Base-by-base conservation (phyloP, 1,140 invertebrate species). In the Drosophila takahashii region DNA sequence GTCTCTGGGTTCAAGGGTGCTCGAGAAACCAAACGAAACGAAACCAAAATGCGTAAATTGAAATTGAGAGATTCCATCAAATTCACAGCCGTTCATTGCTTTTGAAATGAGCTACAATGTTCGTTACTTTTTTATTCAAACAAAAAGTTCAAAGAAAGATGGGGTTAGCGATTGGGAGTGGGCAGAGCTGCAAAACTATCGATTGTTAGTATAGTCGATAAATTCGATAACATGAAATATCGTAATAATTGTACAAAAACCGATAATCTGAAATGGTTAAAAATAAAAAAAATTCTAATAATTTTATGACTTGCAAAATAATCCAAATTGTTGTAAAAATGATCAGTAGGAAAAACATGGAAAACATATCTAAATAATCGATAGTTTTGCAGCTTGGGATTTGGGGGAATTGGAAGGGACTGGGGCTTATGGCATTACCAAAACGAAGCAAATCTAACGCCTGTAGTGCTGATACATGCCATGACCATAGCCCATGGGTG, bases 11-110 rank as follows among this genome's bases (percentile, higher is more conserved):
- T 79, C 76, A 51, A 84, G 75, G 59, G 44, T 47, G 58, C 75
- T 57, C 53, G 37, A 75, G 53, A 71, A 57, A 44, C 60, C 54
- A 73, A 59, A 51, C 34, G 48, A 62, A 77, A 57, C 22, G 73
- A 50, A 77, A 76, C 52, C 60, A 86, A 86, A 83, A 73, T 62
- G 64, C 60, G 64, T 77, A 81, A 85, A 81, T 74, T 75, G 73
- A 78, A 78, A 81, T 74, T 86, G 78, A 81, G 57, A 81, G 70
- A 78, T 86, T 81, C 84, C 84, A 86, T 86, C 83, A 90, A 90
- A 91, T 91, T 91, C 89, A 91, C 89, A 91, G 89, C 89, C 89
- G 84, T 91, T 90, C 80, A 90, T 89, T 91, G 89, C 89, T 91
- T 91, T 91, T 90, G 70, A 90, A 81, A 90, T 90, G 89, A 90